These are phyloP conservation scores for Crotophaga sulcirostris DNA, from an alignment of 2,113 vertebrate species.

Conservation along the genomic window DNA sequence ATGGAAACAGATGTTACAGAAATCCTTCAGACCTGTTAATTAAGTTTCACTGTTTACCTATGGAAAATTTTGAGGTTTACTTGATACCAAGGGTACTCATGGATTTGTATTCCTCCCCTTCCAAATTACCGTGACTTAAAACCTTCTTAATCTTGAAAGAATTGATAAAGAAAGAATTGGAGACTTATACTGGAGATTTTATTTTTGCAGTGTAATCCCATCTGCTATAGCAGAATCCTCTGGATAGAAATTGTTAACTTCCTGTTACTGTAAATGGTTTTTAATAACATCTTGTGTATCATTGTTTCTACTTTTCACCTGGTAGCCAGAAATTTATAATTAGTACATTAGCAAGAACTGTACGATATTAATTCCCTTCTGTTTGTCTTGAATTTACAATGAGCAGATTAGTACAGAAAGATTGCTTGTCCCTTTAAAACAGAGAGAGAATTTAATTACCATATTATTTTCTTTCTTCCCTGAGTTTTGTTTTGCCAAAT, in stretches of 20 bases:
- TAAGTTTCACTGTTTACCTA: slow-evolving; percentile 69
- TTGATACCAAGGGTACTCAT: not conserved
- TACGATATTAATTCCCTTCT: slow-evolving; percentile 7
- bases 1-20: slow-evolving; percentile 51
- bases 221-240: slow-evolving; percentile 49
- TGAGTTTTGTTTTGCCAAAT: slow-evolving; percentile 39
- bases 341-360: slow-evolving; percentile 6
- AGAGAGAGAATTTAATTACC: slow-evolving; percentile 37
- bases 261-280: slow-evolving; percentile 10
- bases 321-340: slow-evolving; percentile 31
- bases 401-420: slow-evolving; percentile 19
- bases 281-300: slow-evolving; percentile 23
- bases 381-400: slow-evolving; percentile 35
- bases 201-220: slow-evolving; percentile 42
- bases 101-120: not conserved
- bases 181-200: slow-evolving; percentile 6
- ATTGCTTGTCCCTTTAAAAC: slow-evolving; percentile 43
- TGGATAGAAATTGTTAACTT: slow-evolving; percentile 51
- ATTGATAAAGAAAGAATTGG: slow-evolving; percentile 1
- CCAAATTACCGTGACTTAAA: slow-evolving; percentile 36
- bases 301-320: slow-evolving; percentile 45
- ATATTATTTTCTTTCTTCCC: not conserved
- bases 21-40: slow-evolving; percentile 64
- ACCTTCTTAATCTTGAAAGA: slow-evolving; percentile 28
- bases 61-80: slow-evolving; percentile 32